A percentile compares a stretch with the other conserved stretches of the same genome.
phyloP scores from a whole-genome alignment of 2,888 invertebrate species.

The Limenitis camilla region DNA sequence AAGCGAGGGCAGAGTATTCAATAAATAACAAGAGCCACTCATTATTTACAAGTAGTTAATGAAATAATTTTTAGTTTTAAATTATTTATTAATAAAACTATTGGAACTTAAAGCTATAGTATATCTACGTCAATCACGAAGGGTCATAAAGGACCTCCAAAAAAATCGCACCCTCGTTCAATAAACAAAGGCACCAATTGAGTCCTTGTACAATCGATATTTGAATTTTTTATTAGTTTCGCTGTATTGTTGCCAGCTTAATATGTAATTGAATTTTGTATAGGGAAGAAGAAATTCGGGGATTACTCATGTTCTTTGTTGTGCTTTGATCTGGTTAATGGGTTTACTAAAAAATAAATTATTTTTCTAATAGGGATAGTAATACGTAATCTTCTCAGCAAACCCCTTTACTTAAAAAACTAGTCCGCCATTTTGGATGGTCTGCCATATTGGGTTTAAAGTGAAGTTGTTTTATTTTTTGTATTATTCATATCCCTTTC shows the following conservation, averaged over 20 bases:
- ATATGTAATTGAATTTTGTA: slow-evolving; percentile 15
- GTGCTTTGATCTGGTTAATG: neutral
- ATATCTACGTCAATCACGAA: slow-evolving; percentile 1
- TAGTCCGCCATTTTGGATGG: too few relatives aligned
- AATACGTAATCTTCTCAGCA: too few relatives aligned
- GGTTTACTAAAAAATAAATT: too few relatives aligned
- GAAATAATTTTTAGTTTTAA: neutral
- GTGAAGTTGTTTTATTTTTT: too few relatives aligned
- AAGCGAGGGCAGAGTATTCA: too few relatives aligned
- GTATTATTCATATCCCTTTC: too few relatives aligned
- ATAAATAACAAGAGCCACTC: too few relatives aligned
- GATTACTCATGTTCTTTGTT: neutral
- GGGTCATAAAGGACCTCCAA: slow-evolving; percentile 3
- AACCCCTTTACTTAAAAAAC: too few relatives aligned
- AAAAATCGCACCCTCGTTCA: slow-evolving; percentile 25
- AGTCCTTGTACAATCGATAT: slow-evolving; percentile 26
- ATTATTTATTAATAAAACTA: neutral
- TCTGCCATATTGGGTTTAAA: too few relatives aligned
- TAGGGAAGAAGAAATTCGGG: neutral
- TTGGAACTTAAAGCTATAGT: neutral
- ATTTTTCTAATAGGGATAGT: too few relatives aligned
- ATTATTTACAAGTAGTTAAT: too few relatives aligned
- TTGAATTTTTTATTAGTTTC: slow-evolving; percentile 30
- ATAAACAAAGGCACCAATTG: slow-evolving; percentile 30
- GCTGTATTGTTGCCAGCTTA: slow-evolving; percentile 13